These are phyloP conservation scores for Micoletzkya japonica DNA, from an alignment of 2,888 invertebrate species.

Conservation along the genomic window DNA sequence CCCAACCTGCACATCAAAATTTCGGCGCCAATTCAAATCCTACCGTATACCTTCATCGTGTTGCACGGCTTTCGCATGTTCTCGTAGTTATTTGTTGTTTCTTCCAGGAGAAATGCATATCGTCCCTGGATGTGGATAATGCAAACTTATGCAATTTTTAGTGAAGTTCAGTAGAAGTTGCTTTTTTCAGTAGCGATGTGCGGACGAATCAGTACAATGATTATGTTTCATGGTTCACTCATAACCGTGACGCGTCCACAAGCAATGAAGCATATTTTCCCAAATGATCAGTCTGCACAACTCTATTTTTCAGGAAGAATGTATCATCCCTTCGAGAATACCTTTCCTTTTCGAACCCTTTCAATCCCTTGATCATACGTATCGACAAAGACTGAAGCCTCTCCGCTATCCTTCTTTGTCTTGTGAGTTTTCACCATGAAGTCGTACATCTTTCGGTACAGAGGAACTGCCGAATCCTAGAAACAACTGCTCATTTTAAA, in stretches of 20 bases:
- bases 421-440: conserved; percentile 79
- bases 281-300: too few species aligned
- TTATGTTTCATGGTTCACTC: too few species aligned
- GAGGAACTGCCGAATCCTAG: conserved; percentile 81
- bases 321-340: too few species aligned
- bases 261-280: too few species aligned
- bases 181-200: not conserved
- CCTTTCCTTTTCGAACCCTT: conserved; percentile 59
- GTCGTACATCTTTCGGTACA: conserved; percentile 90
- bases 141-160: too few species aligned
- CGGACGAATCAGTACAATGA: too few species aligned
- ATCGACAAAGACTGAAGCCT: conserved; percentile 38
- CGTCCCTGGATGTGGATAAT: too few species aligned
- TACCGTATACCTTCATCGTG: conserved; percentile 83
- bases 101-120: conserved; percentile 70
- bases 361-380: conserved; percentile 70
- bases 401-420: conserved; percentile 65
- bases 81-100: conserved; percentile 77
- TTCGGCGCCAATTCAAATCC: not conserved
- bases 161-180: too few species aligned
- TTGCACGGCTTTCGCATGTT: conserved; percentile 89
- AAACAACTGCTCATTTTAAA: too few species aligned
- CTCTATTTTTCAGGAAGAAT: too few species aligned
- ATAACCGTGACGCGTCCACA: not conserved
- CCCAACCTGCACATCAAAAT: conserved; percentile 35